These are phyloP conservation scores for Timema podura DNA, from an alignment of 2,888 invertebrate genomes.

Conservation along the genomic window DNA sequence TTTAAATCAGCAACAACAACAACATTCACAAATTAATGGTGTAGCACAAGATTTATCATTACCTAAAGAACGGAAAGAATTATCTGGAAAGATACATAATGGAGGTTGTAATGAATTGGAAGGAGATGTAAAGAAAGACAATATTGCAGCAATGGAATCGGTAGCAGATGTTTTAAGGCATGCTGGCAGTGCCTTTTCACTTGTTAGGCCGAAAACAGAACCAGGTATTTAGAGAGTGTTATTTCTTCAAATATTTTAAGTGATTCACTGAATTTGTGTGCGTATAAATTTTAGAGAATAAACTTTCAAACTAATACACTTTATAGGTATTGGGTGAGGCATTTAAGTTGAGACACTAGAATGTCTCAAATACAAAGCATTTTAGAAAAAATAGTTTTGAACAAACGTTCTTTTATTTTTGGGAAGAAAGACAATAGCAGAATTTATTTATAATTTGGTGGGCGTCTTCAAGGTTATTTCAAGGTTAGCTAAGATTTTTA, in stretches of 20 bases:
- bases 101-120: slow-evolving; percentile 33
- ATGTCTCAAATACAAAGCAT: too few relatives aligned
- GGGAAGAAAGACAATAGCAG: too few relatives aligned
- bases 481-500: too few relatives aligned
- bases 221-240: slow-evolving; percentile 51
- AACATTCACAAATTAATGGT: slow-evolving; percentile 52
- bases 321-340: too few relatives aligned
- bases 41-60: slow-evolving; percentile 79
- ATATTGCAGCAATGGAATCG: slow-evolving; percentile 57
- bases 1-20: slow-evolving; percentile 28
- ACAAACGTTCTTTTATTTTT: too few relatives aligned
- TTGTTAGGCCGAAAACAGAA: slow-evolving; percentile 81
- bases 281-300: too few relatives aligned
- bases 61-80: slow-evolving; percentile 54
- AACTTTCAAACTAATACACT: too few relatives aligned
- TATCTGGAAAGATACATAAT: slow-evolving; percentile 37
- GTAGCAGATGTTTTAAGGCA: slow-evolving; percentile 69
- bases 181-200: slow-evolving; percentile 79
- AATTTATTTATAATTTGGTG: too few relatives aligned
- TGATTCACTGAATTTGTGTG: neutral
- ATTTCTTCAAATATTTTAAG: neutral
- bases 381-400: too few relatives aligned
- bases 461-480: too few relatives aligned
- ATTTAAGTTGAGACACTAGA: too few relatives aligned
- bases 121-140: slow-evolving; percentile 33